phyloP scores from a whole-genome alignment of 1,140 invertebrate genomes.

The Babylonia areolata region DNA sequence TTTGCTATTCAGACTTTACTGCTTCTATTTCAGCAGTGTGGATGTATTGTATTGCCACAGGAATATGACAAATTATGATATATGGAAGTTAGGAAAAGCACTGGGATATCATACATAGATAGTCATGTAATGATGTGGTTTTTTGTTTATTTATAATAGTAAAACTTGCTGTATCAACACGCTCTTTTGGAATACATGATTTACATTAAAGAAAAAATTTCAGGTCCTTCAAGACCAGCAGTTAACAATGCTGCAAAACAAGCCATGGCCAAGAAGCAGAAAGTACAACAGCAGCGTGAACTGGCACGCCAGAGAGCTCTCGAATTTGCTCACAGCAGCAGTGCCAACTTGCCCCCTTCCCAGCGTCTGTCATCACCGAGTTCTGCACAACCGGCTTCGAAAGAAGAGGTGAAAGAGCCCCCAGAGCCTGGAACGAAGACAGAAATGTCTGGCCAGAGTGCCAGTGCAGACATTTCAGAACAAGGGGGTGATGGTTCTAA shows the following conservation, averaged over 20 bases:
- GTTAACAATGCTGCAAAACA: conserved; percentile 1
- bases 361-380: conserved; percentile 14
- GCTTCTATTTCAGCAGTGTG: too few relatives aligned
- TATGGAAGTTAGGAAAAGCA: too few relatives aligned
- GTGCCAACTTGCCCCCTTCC: neutral
- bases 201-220: too few relatives aligned
- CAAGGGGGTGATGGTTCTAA: neutral
- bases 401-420: neutral
- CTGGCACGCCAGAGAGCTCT: conserved; percentile 13
- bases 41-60: too few relatives aligned
- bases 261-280: conserved; percentile 22
- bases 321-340: conserved; percentile 4
- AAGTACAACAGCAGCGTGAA: conserved; percentile 11
- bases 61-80: too few relatives aligned
- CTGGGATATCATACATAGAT: too few relatives aligned
- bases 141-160: too few relatives aligned
- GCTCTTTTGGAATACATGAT: too few relatives aligned
- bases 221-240: neutral
- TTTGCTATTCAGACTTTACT: too few relatives aligned
- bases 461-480: neutral
- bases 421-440: neutral
- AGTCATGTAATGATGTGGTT: too few relatives aligned
- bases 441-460: neutral
- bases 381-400: neutral
- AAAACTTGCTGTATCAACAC: too few relatives aligned